phyloP scores from a whole-genome alignment of 2,888 invertebrate genomes.

The Pheosia gnoma region DNA sequence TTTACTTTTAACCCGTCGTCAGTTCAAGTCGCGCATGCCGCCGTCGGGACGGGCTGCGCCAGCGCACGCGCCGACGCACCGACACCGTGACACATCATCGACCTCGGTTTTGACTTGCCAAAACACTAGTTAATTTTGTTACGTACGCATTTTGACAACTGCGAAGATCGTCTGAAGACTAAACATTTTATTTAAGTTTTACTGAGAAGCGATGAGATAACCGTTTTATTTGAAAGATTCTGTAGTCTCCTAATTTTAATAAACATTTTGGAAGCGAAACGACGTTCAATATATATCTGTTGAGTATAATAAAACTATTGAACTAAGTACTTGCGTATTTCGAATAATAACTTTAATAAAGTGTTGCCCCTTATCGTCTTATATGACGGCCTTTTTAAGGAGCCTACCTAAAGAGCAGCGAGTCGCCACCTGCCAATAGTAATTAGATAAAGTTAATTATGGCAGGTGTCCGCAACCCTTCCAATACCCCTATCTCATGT shows the following conservation, averaged over 20 bases:
- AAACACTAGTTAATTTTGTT: conserved; percentile 50
- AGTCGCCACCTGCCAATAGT: too few species aligned
- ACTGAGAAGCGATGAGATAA: conserved; percentile 6
- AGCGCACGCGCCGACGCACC: conserved; percentile 29
- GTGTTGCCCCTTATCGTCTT: too few species aligned
- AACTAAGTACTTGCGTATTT: too few species aligned
- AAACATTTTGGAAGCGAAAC: not conserved
- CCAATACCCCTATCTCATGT: too few species aligned
- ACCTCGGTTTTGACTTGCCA: conserved; percentile 56
- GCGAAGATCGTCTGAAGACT: conserved; percentile 12
- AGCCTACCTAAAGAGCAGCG: too few species aligned
- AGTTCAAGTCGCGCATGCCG: not conserved
- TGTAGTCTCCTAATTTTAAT: not conserved
- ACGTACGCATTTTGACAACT: conserved; percentile 30
- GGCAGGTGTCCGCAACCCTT: too few species aligned
- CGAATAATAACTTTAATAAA: too few species aligned
- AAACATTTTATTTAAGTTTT: conserved; percentile 1
- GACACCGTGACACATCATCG: conserved; percentile 37
- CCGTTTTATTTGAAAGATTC: conserved; percentile 1
- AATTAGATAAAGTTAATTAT: too few species aligned
- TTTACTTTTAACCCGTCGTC: conserved; percentile 5
- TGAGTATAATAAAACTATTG: too few species aligned
- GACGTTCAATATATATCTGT: too few species aligned
- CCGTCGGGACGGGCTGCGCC: conserved; percentile 10
- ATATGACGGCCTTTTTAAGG: too few species aligned